Evolutionary conservation across 2,888 invertebrate species (phyloP).

Genomic region (Platycheirus albimanus): DNA sequence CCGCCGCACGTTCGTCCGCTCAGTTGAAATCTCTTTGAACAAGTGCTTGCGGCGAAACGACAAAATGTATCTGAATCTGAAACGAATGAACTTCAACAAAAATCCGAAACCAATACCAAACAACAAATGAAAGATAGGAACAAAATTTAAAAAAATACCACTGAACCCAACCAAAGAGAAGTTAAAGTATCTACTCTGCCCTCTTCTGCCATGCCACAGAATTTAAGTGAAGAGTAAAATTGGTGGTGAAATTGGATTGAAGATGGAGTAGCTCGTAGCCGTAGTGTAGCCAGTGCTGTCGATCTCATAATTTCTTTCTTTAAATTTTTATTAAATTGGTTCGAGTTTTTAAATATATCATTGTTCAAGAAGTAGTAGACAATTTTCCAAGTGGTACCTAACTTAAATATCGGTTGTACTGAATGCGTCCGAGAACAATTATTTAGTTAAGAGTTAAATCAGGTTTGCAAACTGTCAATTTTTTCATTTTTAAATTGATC

Average conservation of each 20-base stretch:
- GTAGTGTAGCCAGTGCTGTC: neutral
- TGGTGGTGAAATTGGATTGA: neutral
- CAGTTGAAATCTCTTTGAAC: constrained; percentile 67
- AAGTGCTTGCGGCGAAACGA: constrained; percentile 58
- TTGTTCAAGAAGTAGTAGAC: too few relatives aligned
- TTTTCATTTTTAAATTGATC: too few relatives aligned
- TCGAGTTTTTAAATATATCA: too few relatives aligned
- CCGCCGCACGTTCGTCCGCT: constrained; percentile 50
- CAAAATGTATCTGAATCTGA: constrained; percentile 58
- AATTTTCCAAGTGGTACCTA: too few relatives aligned
- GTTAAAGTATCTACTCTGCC: neutral
- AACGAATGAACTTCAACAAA: constrained; percentile 41
- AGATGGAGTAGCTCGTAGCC: too few relatives aligned
- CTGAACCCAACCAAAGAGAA: neutral
- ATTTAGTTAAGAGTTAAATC: too few relatives aligned
- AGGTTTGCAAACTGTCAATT: too few relatives aligned
- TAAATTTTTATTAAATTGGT: too few relatives aligned
- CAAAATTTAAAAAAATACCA: neutral
- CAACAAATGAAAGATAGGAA: constrained; percentile 13
- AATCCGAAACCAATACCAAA: constrained; percentile 50
- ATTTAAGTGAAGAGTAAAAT: neutral
- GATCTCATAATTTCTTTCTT: too few relatives aligned
- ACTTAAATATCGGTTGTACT: too few relatives aligned
- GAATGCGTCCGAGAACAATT: too few relatives aligned
- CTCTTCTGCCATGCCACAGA: neutral